Evolutionary conservation across 1,140 invertebrate genomes (phyloP).

Genomic region (Orius laevigatus): DNA sequence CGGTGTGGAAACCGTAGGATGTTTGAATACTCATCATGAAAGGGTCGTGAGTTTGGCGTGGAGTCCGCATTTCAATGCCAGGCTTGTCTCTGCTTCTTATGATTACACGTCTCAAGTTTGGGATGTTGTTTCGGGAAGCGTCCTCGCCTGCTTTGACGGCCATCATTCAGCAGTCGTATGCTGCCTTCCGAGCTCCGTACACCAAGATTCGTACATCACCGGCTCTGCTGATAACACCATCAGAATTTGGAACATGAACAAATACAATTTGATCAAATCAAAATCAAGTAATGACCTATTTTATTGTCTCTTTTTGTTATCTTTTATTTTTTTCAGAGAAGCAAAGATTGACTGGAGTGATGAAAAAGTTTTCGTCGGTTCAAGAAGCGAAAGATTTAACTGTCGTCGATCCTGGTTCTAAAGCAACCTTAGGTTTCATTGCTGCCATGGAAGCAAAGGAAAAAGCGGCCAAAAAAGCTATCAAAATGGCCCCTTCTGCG

Average conservation of each 20-base stretch:
- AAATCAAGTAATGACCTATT: constrained; percentile 10
- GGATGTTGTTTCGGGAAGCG: constrained; percentile 39
- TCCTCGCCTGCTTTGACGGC: constrained; percentile 35
- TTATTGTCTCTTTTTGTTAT: not conserved
- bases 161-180: constrained; percentile 34
- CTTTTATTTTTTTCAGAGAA: constrained; percentile 13
- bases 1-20: constrained; percentile 25
- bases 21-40: constrained; percentile 38
- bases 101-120: constrained; percentile 52
- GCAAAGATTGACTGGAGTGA: constrained; percentile 6
- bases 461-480: not conserved
- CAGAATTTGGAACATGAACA: constrained; percentile 37
- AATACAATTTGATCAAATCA: constrained; percentile 21
- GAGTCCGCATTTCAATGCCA: constrained; percentile 50
- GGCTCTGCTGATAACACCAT: constrained; percentile 41
- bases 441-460: constrained; percentile 3
- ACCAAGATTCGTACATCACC: constrained; percentile 41
- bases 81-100: constrained; percentile 48
- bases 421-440: not conserved
- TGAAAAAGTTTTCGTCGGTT: constrained; percentile 10
- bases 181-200: constrained; percentile 45
- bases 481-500: not conserved
- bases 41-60: constrained; percentile 45
- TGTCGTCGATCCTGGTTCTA: not conserved
- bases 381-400: constrained; percentile 15